Conservation (phyloP, 2,888 invertebrate genomes). For the Isotomurus palustris region DNA sequence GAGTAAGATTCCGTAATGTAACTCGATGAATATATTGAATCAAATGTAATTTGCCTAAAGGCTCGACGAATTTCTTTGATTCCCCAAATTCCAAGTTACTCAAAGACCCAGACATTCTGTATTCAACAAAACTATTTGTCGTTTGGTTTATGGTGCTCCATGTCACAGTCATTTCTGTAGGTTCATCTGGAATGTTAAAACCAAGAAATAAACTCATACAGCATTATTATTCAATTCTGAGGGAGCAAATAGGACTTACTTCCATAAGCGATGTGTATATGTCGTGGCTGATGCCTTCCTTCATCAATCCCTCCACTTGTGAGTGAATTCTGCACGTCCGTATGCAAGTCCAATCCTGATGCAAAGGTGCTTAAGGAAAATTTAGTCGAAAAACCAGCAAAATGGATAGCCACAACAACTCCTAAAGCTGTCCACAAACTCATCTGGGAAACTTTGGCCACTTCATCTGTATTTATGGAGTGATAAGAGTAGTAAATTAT, state of each 20-base stretch:
- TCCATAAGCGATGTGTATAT: slow-evolving; percentile 42
- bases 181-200: slow-evolving; percentile 14
- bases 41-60: slow-evolving; percentile 24
- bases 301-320: neutral
- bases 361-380: too few species aligned
- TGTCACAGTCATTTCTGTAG: slow-evolving; percentile 40
- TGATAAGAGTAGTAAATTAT: too few species aligned
- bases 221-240: neutral
- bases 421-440: too few species aligned
- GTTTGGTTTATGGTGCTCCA: slow-evolving; percentile 40
- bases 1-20: slow-evolving; percentile 26
- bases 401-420: too few species aligned
- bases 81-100: slow-evolving; percentile 18
- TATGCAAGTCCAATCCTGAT: too few species aligned
- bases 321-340: too few species aligned
- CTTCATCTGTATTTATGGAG: too few species aligned
- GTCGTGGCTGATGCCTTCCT: slow-evolving; percentile 36
- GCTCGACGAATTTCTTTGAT: slow-evolving; percentile 27
- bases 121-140: slow-evolving; percentile 32
- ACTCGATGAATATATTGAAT: slow-evolving; percentile 43
- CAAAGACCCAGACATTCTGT: slow-evolving; percentile 18
- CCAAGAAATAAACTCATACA: slow-evolving; percentile 1
- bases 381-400: too few species aligned
- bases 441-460: too few species aligned
- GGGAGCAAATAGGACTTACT: slow-evolving; percentile 18